phyloP scores from a whole-genome alignment of 2,113 vertebrate species.

The Trichomycterus rosablanca region DNA sequence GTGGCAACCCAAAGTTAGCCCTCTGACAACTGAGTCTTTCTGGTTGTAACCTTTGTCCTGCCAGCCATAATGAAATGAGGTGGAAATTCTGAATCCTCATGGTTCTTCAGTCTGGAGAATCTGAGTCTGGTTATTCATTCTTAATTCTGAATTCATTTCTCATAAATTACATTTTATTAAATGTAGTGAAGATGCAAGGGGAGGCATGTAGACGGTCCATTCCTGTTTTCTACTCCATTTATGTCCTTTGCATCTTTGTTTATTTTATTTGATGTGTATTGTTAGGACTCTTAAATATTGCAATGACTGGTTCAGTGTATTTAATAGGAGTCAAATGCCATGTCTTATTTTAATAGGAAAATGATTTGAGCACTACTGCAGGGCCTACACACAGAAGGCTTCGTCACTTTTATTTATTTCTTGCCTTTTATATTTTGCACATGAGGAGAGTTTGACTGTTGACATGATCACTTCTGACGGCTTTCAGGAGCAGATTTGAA shows the following conservation, averaged over 20 bases:
- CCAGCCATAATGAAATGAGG: constrained; percentile 68
- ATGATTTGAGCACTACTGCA: constrained; percentile 69
- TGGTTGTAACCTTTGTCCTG: constrained; percentile 60
- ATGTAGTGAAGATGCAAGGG: background rate
- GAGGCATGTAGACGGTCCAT: constrained; percentile 59
- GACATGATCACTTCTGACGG: constrained; percentile 79
- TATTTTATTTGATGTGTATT: constrained; percentile 55
- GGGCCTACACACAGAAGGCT: constrained; percentile 57
- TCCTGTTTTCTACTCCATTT: constrained; percentile 58
- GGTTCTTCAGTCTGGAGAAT: constrained; percentile 70
- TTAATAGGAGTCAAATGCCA: constrained; percentile 72
- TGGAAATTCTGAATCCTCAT: constrained; percentile 43
- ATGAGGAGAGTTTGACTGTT: constrained; percentile 69
- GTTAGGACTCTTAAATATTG: constrained; percentile 33
- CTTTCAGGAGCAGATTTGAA: constrained; percentile 81
- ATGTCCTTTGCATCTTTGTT: constrained; percentile 41
- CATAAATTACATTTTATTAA: background rate
- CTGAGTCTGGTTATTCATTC: constrained; percentile 66
- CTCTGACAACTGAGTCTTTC: constrained; percentile 81
- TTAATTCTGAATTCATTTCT: background rate
- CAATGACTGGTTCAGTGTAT: constrained; percentile 43
- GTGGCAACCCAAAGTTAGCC: constrained; percentile 76
- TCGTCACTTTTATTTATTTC: constrained; percentile 62
- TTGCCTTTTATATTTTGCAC: constrained; percentile 85
- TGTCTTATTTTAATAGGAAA: constrained; percentile 22